Evolutionary conservation across 1,140 invertebrate genomes (phyloP), one percentile per base, ranked within the genome.

Genomic region (Pomacea maculata): DNA sequence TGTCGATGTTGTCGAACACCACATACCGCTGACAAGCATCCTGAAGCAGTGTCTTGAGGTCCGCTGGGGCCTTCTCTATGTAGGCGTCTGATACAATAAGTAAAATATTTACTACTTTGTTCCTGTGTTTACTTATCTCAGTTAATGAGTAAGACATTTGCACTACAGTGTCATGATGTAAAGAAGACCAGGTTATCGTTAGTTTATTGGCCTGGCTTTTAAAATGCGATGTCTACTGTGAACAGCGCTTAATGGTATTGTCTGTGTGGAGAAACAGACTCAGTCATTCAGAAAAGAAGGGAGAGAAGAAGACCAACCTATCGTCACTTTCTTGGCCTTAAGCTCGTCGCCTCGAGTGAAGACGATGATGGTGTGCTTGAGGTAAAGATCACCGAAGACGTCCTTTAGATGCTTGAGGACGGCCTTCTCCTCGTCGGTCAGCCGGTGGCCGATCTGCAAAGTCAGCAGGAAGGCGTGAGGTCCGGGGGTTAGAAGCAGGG

Each of bases 401-500:
- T 34, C 14, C 45, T 52, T 29, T 0, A 73, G 29, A 21, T 73
- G 25, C 11, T 45, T 25, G 52, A 73, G 14, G 25, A 73, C 25
- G 71, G 45, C 29, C 3, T 73, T 73, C 71, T 73, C 71, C 52
- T 73, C 71, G 71, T 73, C 71, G 45, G 71, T 34, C n/a, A 73
- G 1, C 12, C 71, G 25, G 5, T 73, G 71, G 19, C 71, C 71
- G 10, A 73, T 19, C 11, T n/a, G 25, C 25, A 73, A 5, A 34
- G 34, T 45, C 10, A 73, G 34, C 25, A 73, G 45, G 45, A 73
- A 45, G 71, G 71, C 71, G 71, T 73, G 71, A 52, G 71, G 71
- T 10, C 71, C 71, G 8, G 71, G 71, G 10, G 71, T 1, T 14
- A 73, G 45, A 0, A 73, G 4, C 25, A 73, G 29, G 8, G 71